A percentile compares a stretch with the other conserved stretches of the same genome.
Conservation (phyloP, 2,113 vertebrate species). For the Alethe castanea region DNA sequence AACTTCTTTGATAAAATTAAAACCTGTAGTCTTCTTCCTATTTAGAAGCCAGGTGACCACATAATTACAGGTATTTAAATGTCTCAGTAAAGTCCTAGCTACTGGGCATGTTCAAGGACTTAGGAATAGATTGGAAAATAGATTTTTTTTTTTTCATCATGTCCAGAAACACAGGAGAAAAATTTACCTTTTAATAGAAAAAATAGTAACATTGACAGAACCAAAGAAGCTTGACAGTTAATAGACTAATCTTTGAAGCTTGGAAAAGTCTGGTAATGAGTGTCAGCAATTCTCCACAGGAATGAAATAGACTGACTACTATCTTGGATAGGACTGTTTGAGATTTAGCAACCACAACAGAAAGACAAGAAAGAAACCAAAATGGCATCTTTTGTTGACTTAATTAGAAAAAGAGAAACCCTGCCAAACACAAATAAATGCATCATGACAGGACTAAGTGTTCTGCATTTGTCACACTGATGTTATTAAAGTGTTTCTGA, state of each 20-base stretch:
- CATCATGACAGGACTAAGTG: not conserved
- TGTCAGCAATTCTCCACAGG: not conserved
- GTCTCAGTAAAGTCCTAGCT: not conserved
- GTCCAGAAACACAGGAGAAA: not conserved
- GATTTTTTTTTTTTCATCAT: not conserved
- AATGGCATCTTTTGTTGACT: not conserved
- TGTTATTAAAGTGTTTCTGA: not conserved
- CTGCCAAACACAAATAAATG: not conserved
- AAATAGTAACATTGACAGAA: not conserved
- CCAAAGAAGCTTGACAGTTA: not conserved
- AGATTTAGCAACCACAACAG: not conserved
- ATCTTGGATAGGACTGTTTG: not conserved
- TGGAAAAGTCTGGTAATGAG: rapidly evolving
- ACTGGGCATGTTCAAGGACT: not conserved
- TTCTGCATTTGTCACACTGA: not conserved
- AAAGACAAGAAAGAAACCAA: not conserved
- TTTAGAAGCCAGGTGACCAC: not conserved
- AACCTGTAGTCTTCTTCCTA: not conserved
- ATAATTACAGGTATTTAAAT: not conserved
- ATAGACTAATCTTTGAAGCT: not conserved
- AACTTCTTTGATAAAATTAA: not conserved
- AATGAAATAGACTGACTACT: not conserved
- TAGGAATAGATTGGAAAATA: not conserved
- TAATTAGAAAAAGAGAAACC: not conserved
- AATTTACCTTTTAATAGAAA: not conserved